Evolutionary conservation across 2,888 invertebrate species (phyloP), one percentile per base, ranked within the genome.

Genomic region (Agrochola circellaris): DNA sequence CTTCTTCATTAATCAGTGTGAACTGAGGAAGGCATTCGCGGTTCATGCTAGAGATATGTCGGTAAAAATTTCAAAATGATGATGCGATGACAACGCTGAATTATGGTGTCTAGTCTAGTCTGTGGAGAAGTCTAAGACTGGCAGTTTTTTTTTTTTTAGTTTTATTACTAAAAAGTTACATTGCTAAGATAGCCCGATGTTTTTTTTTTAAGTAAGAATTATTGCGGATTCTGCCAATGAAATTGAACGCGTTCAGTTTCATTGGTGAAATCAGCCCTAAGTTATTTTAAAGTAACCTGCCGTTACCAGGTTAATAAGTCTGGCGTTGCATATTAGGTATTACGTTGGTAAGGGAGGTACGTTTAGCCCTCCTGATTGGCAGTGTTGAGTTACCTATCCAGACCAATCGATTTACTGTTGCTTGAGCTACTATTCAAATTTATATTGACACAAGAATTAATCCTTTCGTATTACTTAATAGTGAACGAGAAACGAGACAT

Each of bases 1-100:
- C 76, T 78, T 71, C 72, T 75, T 87, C 91, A 91, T 93, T 91
- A 90, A 92, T 93, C 91, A 91, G 87, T 4, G 45, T 69, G 64
- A 51, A 74, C 81, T 86, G 88, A 62, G 61, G 64, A 77, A 75
- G 71, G 72, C 65, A 72, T 42, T 66, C 23, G 60, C 65, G 42
- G 68, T 65, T 74, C 51, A 62, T 70, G n/a, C 62, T 65, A 17
- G 45, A n/a, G 48, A 73, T 61, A 11, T 20, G 38, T 45, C n/a
- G 17, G 38, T 30, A 48, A 61, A 68, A n/a, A 11, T n/a, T 34
- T 79, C 7, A 0, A 34, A 20, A 67, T 4, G 11, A 67, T 26
- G 2, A 26, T 45, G 42, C 0, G 6, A 13, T 6, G 6, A 58
- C 26, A 26, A 56, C 11, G 6, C 5, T 26, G 2, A 51, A 54